Base-by-base conservation (phyloP, 2,797 vertebrate species). In the Poeciliopsis turneri region DNA sequence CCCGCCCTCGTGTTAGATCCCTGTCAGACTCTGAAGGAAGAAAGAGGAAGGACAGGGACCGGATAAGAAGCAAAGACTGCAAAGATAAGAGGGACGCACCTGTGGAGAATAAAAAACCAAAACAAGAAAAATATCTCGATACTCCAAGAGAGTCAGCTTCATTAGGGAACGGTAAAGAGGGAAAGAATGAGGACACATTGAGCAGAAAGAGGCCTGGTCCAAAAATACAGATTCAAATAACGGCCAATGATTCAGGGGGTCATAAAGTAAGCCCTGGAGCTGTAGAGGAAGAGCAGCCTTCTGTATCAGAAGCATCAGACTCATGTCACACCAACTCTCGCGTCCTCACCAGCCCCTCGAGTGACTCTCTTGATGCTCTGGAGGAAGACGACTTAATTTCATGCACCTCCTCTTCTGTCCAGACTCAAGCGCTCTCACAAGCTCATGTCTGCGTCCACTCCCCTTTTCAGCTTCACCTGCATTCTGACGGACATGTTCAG, bases 361-460 rank as follows among this genome's bases (percentile, higher is more conserved):
- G 96, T 0, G 98, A 99, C 90, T 99, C 98, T 20, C 86, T 98
- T 57, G 97, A 98, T 0, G 97, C 97, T 2, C 87, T 99, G 83
- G 97, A 99, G 86, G 97, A 98, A 78, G 98, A 99, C 0, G 97
- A 97, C 85, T 78, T 97, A 15, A 90, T 96, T 0, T 87, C 96
- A 0, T 97, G 96, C 72, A 97, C 97, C 61, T 95, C 96, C 73
- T 93, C 95, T 57, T 96, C 95, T 75, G 28, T 95, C 78, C 78
- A 86, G 23, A 92, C 1, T 77, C 51, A 9, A 0, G 46, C 90
- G 46, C 74, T 76, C 76, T 71, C 83, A 81, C 83, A 83, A 55
- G 59, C 41, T 11, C 77, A 78, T 1, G 0, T 30, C 36, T 68
- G 82, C 79, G 89, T 80, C 85, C 82, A 43, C 92, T 64, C 87